Base-by-base conservation (phyloP, 2,113 vertebrate species). In the Gasterosteus nipponicus region DNA sequence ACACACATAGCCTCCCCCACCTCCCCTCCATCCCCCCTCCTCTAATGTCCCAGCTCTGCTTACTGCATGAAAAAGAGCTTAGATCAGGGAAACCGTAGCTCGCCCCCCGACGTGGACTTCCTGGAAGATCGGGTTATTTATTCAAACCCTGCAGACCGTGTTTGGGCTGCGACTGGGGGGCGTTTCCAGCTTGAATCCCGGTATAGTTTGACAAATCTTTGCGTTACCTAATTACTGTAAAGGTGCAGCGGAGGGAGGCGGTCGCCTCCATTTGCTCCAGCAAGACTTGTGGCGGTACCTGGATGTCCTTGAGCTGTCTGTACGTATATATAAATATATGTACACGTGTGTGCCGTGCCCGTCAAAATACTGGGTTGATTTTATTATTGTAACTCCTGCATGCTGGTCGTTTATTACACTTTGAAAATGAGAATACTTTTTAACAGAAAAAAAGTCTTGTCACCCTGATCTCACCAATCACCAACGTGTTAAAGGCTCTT, bases 41-140 rank as follows among this genome's bases (percentile, higher is more conserved):
- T 67, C 83, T 62, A 73, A 87, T 77, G 77, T 83, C 78, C 73
- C 84, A 74, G 68, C 85, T 90, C 76, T 66, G 76, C 85, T 90
- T 78, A 77, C 83, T 82, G 77, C 86, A 73, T 88, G 77, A 84
- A 89, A 91, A 82, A 85, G 75, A 90, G 88, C 91, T 92, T 83
- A 86, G 86, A 90, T 80, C 82, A 89, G 87, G 86, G 86, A 90
- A 92, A 92, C 86, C 60, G 53, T 87, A 89, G 84, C 89, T 87
- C 73, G 69, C 68, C 73, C 68, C 73, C 82, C 80, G 46, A 46
- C 72, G 83, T 56, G 35, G 64, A 59, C 77, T 87, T 91, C 88
- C 89, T 64, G 84, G 91, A 91, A 87, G 77, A 87, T 69, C 10
- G 19, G 69, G 82, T 70, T 83, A 87, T 89, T 84, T 81, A 84